phyloP scores from a whole-genome alignment of 2,888 invertebrate genomes.

The Syrphus vitripennis region DNA sequence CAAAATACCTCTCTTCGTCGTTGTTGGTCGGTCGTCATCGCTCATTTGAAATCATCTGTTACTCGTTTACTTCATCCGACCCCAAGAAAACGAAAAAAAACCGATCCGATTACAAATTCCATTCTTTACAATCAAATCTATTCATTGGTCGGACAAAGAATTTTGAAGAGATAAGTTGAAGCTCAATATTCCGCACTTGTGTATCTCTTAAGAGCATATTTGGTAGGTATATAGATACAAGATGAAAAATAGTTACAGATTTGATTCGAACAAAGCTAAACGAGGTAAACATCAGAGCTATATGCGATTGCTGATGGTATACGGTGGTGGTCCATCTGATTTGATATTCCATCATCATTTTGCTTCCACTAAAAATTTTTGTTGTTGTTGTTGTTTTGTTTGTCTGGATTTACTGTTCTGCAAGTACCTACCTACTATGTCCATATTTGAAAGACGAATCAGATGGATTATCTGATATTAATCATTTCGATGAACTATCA shows the following conservation, averaged over 20 bases:
- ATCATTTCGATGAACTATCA: constrained; percentile 69
- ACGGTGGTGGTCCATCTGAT: not conserved
- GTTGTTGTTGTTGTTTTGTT: not conserved
- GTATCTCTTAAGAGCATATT: not conserved
- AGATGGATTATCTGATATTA: constrained; percentile 54
- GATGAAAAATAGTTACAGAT: not conserved
- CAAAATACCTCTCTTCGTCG: not conserved
- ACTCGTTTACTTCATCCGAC: not conserved
- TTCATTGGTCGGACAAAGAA: constrained; percentile 33
- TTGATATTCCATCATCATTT: not conserved
- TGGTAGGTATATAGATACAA: not conserved
- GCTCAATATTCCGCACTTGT: not conserved
- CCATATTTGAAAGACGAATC: not conserved
- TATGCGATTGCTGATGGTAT: not conserved
- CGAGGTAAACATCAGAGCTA: not conserved
- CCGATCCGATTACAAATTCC: constrained; percentile 21
- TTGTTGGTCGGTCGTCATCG: too few relatives aligned
- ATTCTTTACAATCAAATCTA: constrained; percentile 38
- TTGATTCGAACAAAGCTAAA: not conserved
- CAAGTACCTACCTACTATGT: too few relatives aligned
- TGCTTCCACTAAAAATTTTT: not conserved
- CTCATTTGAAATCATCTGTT: not conserved
- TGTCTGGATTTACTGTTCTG: too few relatives aligned
- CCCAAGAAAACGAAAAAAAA: constrained; percentile 2
- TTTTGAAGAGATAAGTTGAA: constrained; percentile 1